Evolutionary conservation across 2,888 invertebrate species (phyloP), one percentile per base, ranked within the genome.

Genomic region (Pheosia tremula): DNA sequence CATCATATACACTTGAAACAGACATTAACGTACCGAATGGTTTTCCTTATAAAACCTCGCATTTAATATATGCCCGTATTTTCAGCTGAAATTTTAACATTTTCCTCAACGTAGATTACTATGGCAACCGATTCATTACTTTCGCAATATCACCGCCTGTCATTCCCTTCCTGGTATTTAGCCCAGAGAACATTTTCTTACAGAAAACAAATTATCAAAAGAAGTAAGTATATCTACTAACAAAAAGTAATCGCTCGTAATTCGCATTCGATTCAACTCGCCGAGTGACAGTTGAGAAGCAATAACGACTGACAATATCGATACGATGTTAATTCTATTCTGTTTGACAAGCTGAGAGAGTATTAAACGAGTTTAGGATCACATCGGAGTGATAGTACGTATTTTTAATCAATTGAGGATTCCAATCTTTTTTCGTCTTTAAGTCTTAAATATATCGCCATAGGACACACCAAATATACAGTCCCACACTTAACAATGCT

Each of bases 11-110:
- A 24, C 61, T 59, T 57, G 67, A 65, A 53, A 39, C 61, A 61
- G 60, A 61, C 59, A 63, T 63, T 59, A 57, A 60, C n/a, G 3
- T 36, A 36, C 55, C 62, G 49, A 41, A 61, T 69, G 67, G 62
- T 62, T 50, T 57, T 60, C 58, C 56, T 41, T 38, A 58, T 59
- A 54, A 58, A 41, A 50, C 37, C n/a, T 56, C 61, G 9, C 47
- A 47, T 47, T 47, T 47, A 47, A 47, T 47, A 47, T 47, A 47
- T 5, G 43, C 5, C 47, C n/a, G 8, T 24, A 52, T 24, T 52
- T 49, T 49, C 13, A 1, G 49, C 49, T 49, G 7, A 13, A 49
- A 49, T 13, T 36, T 24, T 37, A 10, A 37, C 10, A 8, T 53
- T 37, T 53, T 53, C 53, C 53, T 53, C 6, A 39, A 13, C n/a